Evolutionary conservation across 1,140 invertebrate species (phyloP), one percentile per base, ranked within the genome.

Genomic region (Battus philenor): DNA sequence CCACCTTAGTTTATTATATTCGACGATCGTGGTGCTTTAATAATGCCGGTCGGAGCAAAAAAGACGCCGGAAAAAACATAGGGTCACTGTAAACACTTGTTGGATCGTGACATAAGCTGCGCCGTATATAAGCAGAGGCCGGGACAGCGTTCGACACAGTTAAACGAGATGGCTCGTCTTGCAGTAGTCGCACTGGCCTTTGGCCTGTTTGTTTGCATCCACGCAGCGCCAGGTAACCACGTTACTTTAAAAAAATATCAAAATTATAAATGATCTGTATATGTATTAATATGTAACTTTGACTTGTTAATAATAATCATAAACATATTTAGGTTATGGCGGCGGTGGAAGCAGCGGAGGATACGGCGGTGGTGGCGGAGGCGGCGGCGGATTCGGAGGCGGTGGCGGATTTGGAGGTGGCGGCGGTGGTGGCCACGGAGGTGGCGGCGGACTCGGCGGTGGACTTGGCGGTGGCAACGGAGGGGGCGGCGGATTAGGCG

Each of bases 401-500:
- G 55, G 52, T 2, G 47, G 43, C 18, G 50, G 55, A 7, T 32
- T 33, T 0, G 54, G 54, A 1, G 44, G 38, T 3, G 57, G 59
- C 26, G 16, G 26, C 12, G 59, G 55, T 2, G 51, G 49, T 7
- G 45, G 47, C 7, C 36, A 33, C 0, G 57, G 59, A 17, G 41
- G 38, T 2, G 52, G 61, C 6, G 47, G 51, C 20, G 51, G 55
- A 2, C 13, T 17, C 16, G 50, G 47, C 16, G 59, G 55, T 32
- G 68, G 60, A n/a, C 18, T 22, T 9, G 45, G 39, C 8, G 63
- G 64, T 6, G 58, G 54, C 2, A 13, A 27, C 26, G 50, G 50
- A 10, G 52, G 24, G 2, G 24, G 54, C n/a, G 24, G 24, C 24
- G 54, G 50, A 6, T 44, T 9, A 3, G 59, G 65, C 16, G 51